Conservation (phyloP, 2,888 invertebrate genomes). For the Congeria kusceri region DNA sequence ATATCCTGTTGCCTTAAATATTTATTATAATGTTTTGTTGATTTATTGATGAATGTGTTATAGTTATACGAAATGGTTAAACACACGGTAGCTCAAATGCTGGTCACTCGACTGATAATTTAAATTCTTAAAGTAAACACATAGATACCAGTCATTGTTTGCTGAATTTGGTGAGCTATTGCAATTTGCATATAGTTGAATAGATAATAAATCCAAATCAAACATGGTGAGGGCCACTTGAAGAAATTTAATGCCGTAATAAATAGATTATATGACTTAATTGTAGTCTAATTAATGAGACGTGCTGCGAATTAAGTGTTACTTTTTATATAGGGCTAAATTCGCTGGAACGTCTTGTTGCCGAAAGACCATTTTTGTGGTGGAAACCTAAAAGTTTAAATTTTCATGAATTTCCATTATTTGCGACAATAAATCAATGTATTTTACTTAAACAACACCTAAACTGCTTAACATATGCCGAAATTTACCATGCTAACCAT, state of each 20-base stretch:
- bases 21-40: slow-evolving; percentile 1
- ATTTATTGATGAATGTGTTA: background rate
- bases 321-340: no score
- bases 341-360: no score
- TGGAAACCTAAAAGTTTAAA: no score
- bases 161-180: slow-evolving; percentile 17
- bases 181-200: background rate
- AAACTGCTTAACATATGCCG: no score
- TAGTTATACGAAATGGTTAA: background rate
- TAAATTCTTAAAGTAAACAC: slow-evolving; percentile 22
- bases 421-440: no score
- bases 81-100: background rate
- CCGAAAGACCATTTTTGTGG: no score
- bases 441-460: no score
- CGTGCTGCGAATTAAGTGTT: no score
- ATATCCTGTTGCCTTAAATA: slow-evolving; percentile 5
- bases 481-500: no score
- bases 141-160: slow-evolving; percentile 19
- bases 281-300: no score
- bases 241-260: background rate
- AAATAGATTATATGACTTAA: background rate
- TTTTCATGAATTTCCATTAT: no score
- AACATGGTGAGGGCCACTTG: slow-evolving; percentile 4
- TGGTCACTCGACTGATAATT: background rate
- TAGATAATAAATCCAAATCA: slow-evolving; percentile 6